A percentile compares a stretch with the other conserved stretches of the same genome.
These are phyloP conservation scores for Drosophila repleta DNA, from an alignment of 1,140 invertebrate species.

Conservation along the genomic window DNA sequence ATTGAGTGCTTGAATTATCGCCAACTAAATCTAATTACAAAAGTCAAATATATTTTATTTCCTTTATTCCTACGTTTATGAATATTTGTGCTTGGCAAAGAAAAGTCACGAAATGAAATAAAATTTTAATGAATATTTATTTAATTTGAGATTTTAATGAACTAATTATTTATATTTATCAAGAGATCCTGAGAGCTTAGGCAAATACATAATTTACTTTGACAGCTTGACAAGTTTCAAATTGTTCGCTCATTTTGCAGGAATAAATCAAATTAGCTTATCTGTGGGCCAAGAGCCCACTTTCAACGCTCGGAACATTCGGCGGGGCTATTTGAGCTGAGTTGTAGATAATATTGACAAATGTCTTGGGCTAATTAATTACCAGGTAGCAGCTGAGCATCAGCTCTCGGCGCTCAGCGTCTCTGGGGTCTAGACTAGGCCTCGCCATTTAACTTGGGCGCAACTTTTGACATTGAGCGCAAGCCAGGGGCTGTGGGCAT, in stretches of 20 bases:
- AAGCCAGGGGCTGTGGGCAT: not conserved
- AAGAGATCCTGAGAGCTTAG: not conserved
- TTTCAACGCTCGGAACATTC: slow-evolving; percentile 23
- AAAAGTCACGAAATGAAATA: not conserved
- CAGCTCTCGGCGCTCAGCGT: not conserved
- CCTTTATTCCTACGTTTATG: not conserved
- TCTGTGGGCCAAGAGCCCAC: not conserved
- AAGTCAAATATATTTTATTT: not conserved
- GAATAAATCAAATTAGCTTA: slow-evolving; percentile 50
- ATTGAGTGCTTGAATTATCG: slow-evolving; percentile 33
- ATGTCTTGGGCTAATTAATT: slow-evolving; percentile 66
- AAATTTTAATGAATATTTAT: too few relatives aligned
- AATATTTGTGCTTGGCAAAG: too few relatives aligned
- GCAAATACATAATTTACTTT: slow-evolving; percentile 22
- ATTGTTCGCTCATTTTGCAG: slow-evolving; percentile 29
- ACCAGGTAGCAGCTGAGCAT: slow-evolving; percentile 51
- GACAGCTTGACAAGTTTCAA: slow-evolving; percentile 46
- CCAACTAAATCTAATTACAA: slow-evolving; percentile 8
- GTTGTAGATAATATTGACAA: slow-evolving; percentile 66
- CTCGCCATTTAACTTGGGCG: slow-evolving; percentile 52
- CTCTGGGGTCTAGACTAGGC: slow-evolving; percentile 2
- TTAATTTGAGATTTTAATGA: not conserved
- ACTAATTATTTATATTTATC: not conserved
- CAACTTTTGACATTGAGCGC: slow-evolving; percentile 57
- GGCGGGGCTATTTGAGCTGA: slow-evolving; percentile 40